These are phyloP conservation scores for Pseudomyrmex flavicornis DNA, from an alignment of 1,140 invertebrate species.

Conservation along the genomic window DNA sequence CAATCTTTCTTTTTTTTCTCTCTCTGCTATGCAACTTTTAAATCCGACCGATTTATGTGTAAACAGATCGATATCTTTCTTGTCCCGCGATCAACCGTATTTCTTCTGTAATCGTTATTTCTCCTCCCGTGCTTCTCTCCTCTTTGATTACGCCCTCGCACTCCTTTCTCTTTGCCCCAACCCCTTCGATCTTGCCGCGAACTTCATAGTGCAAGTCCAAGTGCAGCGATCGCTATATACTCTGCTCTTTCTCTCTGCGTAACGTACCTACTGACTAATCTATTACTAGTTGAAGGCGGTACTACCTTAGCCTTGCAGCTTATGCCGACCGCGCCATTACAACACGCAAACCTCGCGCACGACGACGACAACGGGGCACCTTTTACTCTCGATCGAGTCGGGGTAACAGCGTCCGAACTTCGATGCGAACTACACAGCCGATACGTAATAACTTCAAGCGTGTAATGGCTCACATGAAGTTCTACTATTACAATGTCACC, in stretches of 20 bases:
- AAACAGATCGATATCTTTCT: conserved; percentile 45
- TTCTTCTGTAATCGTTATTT: conserved; percentile 23
- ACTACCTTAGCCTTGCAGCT: conserved; percentile 74
- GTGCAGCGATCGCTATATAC: conserved; percentile 77
- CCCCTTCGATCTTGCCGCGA: conserved; percentile 43
- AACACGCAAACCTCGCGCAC: conserved; percentile 61
- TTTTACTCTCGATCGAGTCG: conserved; percentile 74
- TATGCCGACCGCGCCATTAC: conserved; percentile 63
- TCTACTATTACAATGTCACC: conserved; percentile 17
- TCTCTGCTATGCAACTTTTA: conserved; percentile 32
- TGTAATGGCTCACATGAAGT: conserved; percentile 51
- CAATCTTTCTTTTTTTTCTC: conserved; percentile 1
- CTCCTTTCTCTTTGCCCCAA: conserved; percentile 35
- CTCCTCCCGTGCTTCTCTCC: background rate
- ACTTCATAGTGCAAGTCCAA: conserved; percentile 78
- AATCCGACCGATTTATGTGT: conserved; percentile 42
- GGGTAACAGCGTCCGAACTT: conserved; percentile 16
- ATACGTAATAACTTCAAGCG: conserved; percentile 37
- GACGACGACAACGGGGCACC: conserved; percentile 48
- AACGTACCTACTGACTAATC: conserved; percentile 76
- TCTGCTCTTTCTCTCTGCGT: conserved; percentile 60
- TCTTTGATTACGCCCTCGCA: conserved; percentile 12
- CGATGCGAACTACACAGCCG: conserved; percentile 36
- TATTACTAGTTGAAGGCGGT: conserved; percentile 78
- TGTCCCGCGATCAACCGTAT: conserved; percentile 27